phyloP scores from a whole-genome alignment of 37 sponge, comb jelly and placozoan species.

The Dysidea cf. avara region DNA sequence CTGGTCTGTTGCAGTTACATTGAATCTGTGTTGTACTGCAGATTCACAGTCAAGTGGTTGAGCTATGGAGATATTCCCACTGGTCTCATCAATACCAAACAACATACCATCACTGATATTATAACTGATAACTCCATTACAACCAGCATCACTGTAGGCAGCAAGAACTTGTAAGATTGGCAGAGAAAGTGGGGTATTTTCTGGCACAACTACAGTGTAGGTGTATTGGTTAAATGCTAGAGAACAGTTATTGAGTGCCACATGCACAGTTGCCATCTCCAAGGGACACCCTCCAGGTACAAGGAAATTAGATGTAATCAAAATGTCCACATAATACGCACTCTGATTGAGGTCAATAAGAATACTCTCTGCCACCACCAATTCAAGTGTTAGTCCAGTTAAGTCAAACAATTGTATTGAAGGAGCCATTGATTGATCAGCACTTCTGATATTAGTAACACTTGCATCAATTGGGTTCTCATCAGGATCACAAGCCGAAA shows the following conservation, averaged over 20 bases:
- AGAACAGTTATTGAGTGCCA: conserved; percentile 45
- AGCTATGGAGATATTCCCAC: conserved; percentile 33
- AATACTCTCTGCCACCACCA: too few relatives aligned
- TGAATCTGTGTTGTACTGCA: conserved; percentile 11
- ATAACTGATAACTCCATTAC: conserved; percentile 13
- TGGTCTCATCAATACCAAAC: conserved; percentile 29
- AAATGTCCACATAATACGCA: too few relatives aligned
- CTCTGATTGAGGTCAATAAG: too few relatives aligned
- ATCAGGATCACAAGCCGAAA: conserved; percentile 7
- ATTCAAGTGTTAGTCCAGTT: too few relatives aligned
- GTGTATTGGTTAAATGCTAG: conserved; percentile 37
- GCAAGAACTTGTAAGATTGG: conserved; percentile 32
- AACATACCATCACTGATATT: neutral
- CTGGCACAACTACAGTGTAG: conserved; percentile 50
- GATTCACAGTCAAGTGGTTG: conserved; percentile 25
- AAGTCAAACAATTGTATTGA: too few relatives aligned
- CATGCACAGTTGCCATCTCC: too few relatives aligned
- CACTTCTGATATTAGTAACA: too few relatives aligned
- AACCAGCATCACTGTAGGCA: conserved; percentile 35
- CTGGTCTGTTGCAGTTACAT: conserved; percentile 27
- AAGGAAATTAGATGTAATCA: too few relatives aligned
- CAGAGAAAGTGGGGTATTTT: conserved; percentile 29
- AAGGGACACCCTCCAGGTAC: too few relatives aligned
- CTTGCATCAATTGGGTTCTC: conserved; percentile 11
- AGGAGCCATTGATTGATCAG: too few relatives aligned